Evolutionary conservation across 2,113 vertebrate genomes (phyloP), one percentile per base, ranked within the genome.

Genomic region (Chitala chitala): DNA sequence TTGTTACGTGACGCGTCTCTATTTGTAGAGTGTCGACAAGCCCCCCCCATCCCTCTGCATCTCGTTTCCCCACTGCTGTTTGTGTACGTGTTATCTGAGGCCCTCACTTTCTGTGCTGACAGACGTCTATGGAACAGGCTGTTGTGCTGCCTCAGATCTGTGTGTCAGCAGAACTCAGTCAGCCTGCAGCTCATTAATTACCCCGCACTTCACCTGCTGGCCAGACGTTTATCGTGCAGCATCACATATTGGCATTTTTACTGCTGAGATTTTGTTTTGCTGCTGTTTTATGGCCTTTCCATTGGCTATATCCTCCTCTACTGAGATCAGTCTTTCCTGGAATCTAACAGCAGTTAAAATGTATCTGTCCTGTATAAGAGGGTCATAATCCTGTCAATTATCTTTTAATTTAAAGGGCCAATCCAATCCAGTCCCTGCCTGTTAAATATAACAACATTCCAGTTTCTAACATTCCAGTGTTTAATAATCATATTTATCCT

Each of bases 161-260:
- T 75, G 69, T 26, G 63, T 77, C 31, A 15, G 48, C 3, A 38
- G 10, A 38, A 53, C 29, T 31, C 59, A 54, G 31, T n/a, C 5
- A 76, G 50, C 9, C 70, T 13, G 24, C 74, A 78, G 78, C 83
- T 86, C 82, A 87, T 88, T 88, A 85, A 87, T 89, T 88, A 83
- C 82, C 55, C 68, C 71, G 10, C 48, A 33, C 72, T 76, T 80
- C 70, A 75, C 71, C 42, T 66, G 44, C 78, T 5, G 17, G 12
- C 22, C 17, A n/a, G 51, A 29, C 17, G 26, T 89, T 82, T 48
- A 81, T 88, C 76, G 76, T 72, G 55, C 72, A 9, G 26, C 74
- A 74, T 72, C 58, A 68, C 51, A 2, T 88, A 91, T 89, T 86
- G 89, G 83, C 89, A 87, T 84, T 86, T 90, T 90, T 88, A 90